Base-by-base conservation (phyloP, 2,797 vertebrate species). In the Yasuhikotakia modesta region DNA sequence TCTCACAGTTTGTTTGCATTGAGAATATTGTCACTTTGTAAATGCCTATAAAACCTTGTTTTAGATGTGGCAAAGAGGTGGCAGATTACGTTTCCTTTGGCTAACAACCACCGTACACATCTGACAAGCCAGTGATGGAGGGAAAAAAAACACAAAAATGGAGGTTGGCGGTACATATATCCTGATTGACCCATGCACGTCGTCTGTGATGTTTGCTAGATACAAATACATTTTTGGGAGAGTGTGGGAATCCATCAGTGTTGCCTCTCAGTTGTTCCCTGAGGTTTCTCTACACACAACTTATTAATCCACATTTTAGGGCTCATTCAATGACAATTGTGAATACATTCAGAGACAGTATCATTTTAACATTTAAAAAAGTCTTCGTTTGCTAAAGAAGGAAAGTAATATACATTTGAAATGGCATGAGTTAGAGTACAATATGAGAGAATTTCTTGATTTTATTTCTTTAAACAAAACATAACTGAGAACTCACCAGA, bases 51-150 rank as follows among this genome's bases (percentile, higher is more conserved):
- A 70, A 70, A 65, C 52, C 27, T 27, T 27, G 27, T 27, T 27
- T 4, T 27, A 4, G 4, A 27, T n/a, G n/a, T n/a, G n/a, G n/a
- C n/a, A n/a, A n/a, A n/a, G 61, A 79, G 68, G 73, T 73, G 73
- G 64, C 70, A 68, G 83, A 80, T 84, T 68, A 78, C 52, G 74
- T 82, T 84, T 80, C 35, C 65, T 82, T 74, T 80, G 53, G 66
- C 80, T 82, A 71, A 78, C 78, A 78, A 70, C 35, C 77, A 84
- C 78, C 71, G 60, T 78, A 80, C 60, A 84, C 80, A 80, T 45
- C 78, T 80, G 73, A 78, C 75, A 81, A 82, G 80, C 53, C 57
- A 68, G 48, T 73, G 67, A 82, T 80, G 73, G 76, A 84, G 82
- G 48, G 77, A 67, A 80, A 82, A 82, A 70, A 78, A 32, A 35